Base-by-base conservation (phyloP, 2,113 vertebrate species). In the Pygoscelis antarcticus region DNA sequence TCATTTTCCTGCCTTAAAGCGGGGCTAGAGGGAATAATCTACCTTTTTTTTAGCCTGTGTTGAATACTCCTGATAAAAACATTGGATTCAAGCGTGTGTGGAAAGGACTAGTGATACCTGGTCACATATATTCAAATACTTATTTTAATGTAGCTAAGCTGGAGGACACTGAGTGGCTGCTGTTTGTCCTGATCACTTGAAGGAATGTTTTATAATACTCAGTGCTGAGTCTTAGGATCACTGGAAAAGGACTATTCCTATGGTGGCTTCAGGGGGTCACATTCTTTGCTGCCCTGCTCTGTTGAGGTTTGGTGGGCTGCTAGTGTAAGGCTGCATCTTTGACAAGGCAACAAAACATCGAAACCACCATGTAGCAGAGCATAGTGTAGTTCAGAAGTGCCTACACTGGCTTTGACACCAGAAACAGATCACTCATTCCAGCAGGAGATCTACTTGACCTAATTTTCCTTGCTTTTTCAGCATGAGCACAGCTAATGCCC, bases 381-480 rank as follows among this genome's bases (percentile, higher is more conserved):
- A 72, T 2, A 51, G 17, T 4, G 3, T 22, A 79, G 47, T 72
- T 80, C 54, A 36, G 25, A 82, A 88, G 9, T 74, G 54, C 9
- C 62, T 78, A 4, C 29, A 34, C 14, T 29, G 46, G 15, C 62
- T 96, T 90, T 69, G 54, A 93, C 11, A 13, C 58, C 47, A 74
- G 40, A 64, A 64, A 40, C 47, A 46, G 32, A 55, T 85, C 29
- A 49, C 58, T 90, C 58, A 58, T 77, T 87, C 66, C 62, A 83
- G 30, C 21, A 83, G 57, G 42, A 94, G 42, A 13, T 86, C 49
- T 86, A 54, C 62, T 88, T 97, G 92, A 95, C 82, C 84, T 93
- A 49, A 49, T 94, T 97, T 95, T 69, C 54, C 61, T 23, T 71
- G 61, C 76, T 75, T 91, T 91, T 94, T 72, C 54, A 90, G 61